Evolutionary conservation across 1,140 invertebrate species (phyloP).

Genomic region (fruit fly (Drosophila melanogaster)): DNA sequence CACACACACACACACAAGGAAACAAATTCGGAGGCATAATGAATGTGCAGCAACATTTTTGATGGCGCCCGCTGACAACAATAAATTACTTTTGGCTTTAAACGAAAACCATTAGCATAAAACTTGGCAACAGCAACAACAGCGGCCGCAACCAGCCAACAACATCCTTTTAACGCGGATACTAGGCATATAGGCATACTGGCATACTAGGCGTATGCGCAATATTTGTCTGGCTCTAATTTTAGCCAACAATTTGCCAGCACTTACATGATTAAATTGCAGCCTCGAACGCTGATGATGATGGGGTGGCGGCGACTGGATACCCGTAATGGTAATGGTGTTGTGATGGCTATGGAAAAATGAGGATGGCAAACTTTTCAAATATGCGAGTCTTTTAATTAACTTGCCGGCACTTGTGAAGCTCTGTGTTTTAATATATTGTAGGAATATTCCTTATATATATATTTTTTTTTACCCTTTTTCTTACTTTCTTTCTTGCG

Average conservation of each 20-base stretch:
- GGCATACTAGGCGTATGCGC: conserved; percentile 70
- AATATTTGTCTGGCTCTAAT: conserved; percentile 81
- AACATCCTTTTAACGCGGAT: conserved; percentile 68
- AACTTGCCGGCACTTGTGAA: conserved; percentile 63
- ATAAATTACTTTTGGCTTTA: conserved; percentile 84
- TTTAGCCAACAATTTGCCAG: conserved; percentile 82
- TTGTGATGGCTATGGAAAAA: conserved; percentile 16
- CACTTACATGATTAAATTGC: conserved; percentile 82
- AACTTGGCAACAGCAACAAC: conserved; percentile 73
- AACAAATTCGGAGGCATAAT: conserved; percentile 69
- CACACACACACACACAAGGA: conserved; percentile 2
- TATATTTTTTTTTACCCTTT: conserved; percentile 17
- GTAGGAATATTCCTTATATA: conserved; percentile 37
- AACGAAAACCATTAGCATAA: conserved; percentile 83
- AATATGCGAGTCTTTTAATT: conserved; percentile 79
- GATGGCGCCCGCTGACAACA: conserved; percentile 81
- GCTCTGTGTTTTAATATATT: conserved; percentile 48
- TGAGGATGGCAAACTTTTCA: conserved; percentile 64
- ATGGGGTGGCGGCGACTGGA: conserved; percentile 24
- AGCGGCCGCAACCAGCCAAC: conserved; percentile 11
- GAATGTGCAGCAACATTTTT: conserved; percentile 83
- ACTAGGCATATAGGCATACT: conserved; percentile 20
- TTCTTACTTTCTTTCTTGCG: background rate
- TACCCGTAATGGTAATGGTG: conserved; percentile 32
- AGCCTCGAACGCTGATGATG: conserved; percentile 39